Conservation (phyloP, 1,140 invertebrate species). For the Drosophila saltans region DNA sequence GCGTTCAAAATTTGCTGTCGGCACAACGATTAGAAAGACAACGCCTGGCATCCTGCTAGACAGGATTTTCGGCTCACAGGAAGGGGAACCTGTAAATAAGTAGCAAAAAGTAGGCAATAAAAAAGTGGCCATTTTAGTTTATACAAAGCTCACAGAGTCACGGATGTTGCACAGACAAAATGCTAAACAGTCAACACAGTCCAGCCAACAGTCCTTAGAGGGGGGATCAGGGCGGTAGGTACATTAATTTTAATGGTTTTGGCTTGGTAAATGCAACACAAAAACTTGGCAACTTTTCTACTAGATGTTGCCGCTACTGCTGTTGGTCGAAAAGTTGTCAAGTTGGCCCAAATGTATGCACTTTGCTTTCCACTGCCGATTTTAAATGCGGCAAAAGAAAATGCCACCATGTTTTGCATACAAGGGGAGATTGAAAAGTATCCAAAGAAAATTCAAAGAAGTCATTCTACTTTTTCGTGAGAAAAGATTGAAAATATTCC, state of each 20-base stretch:
- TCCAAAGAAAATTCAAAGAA: no score
- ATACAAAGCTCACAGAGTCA: slow-evolving; percentile 44
- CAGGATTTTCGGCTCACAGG: background rate
- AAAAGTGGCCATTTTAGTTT: slow-evolving; percentile 59
- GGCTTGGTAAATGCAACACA: slow-evolving; percentile 22
- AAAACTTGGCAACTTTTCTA: slow-evolving; percentile 32
- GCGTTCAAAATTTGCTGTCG: slow-evolving; percentile 85
- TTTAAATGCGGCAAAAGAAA: slow-evolving; percentile 20
- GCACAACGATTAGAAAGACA: slow-evolving; percentile 86
- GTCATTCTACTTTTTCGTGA: no score
- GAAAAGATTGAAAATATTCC: no score
- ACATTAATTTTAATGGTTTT: slow-evolving; percentile 40
- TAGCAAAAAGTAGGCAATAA: slow-evolving; percentile 34
- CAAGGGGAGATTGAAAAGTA: background rate
- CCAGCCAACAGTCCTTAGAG: background rate
- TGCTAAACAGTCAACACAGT: background rate
- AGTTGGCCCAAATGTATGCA: slow-evolving; percentile 35
- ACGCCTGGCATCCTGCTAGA: slow-evolving; percentile 83
- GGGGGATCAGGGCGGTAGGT: background rate
- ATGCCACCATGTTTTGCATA: slow-evolving; percentile 22
- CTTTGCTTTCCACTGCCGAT: background rate
- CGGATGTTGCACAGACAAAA: slow-evolving; percentile 1
- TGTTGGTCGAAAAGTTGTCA: slow-evolving; percentile 24
- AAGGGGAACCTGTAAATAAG: slow-evolving; percentile 37
- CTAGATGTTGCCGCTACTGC: background rate